Conservation (phyloP, 2,797 vertebrate species). For the Varecia variegata region DNA sequence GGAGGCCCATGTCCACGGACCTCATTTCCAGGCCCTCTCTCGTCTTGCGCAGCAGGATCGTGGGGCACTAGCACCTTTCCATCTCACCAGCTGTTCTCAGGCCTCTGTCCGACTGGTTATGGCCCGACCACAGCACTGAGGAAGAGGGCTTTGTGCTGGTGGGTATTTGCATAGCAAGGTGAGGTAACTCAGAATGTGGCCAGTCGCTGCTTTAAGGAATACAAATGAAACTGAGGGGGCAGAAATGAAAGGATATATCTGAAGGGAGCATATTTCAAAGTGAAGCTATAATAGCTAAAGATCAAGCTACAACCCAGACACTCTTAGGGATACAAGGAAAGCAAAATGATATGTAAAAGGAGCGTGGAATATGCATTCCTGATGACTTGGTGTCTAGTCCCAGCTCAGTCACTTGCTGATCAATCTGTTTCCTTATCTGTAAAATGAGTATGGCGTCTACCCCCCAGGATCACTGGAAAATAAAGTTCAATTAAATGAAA, state of each 20-base stretch:
- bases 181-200: background rate
- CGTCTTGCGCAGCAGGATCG: background rate
- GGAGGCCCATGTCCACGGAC: background rate
- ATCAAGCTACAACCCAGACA: background rate
- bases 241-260: background rate
- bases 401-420: background rate
- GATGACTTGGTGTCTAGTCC: background rate
- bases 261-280: background rate
- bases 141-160: background rate
- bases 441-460: background rate
- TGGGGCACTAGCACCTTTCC: background rate
- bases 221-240: background rate
- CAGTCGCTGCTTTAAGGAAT: background rate
- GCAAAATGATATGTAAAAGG: background rate
- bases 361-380: background rate
- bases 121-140: background rate
- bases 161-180: background rate
- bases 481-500: background rate
- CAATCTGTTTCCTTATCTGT: background rate
- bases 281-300: background rate
- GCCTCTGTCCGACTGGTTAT: background rate
- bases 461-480: background rate
- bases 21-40: background rate
- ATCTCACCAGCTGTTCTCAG: background rate
- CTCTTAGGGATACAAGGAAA: background rate